Conservation (phyloP, 1,140 invertebrate species). For the Ceratina calcarata region DNA sequence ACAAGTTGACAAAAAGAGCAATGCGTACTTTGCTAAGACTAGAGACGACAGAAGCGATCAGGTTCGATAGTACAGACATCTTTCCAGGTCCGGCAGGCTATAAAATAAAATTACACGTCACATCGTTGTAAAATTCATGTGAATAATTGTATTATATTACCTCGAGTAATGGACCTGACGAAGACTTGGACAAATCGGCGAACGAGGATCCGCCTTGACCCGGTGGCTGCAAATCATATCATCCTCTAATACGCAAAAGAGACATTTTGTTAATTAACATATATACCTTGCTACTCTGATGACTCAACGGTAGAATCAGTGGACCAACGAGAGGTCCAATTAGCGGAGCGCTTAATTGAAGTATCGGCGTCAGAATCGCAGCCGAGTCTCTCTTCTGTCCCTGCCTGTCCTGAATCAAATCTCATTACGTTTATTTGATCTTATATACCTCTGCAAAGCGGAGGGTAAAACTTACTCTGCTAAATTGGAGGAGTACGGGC, state of each 20-base stretch:
- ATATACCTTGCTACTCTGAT: constrained; percentile 72
- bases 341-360: constrained; percentile 70
- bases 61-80: constrained; percentile 65
- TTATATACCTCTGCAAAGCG: no score
- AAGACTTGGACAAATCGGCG: constrained; percentile 51
- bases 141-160: constrained; percentile 54
- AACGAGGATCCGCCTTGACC: constrained; percentile 66
- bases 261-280: background rate
- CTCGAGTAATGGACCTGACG: constrained; percentile 67
- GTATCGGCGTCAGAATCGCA: constrained; percentile 70
- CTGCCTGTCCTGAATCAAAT: constrained; percentile 66
- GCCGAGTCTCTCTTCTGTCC: constrained; percentile 69
- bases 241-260: background rate
- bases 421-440: background rate
- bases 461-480: constrained; percentile 61
- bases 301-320: constrained; percentile 69
- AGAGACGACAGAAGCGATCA: constrained; percentile 71
- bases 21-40: constrained; percentile 73
- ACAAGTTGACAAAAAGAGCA: constrained; percentile 18
- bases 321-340: constrained; percentile 74
- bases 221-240: constrained; percentile 64
- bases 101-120: constrained; percentile 37
- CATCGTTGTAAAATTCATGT: background rate
- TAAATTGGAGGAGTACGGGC: constrained; percentile 69
- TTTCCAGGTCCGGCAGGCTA: constrained; percentile 70